Conservation (phyloP, 1,140 invertebrate species). For the Aphis craccivora region DNA sequence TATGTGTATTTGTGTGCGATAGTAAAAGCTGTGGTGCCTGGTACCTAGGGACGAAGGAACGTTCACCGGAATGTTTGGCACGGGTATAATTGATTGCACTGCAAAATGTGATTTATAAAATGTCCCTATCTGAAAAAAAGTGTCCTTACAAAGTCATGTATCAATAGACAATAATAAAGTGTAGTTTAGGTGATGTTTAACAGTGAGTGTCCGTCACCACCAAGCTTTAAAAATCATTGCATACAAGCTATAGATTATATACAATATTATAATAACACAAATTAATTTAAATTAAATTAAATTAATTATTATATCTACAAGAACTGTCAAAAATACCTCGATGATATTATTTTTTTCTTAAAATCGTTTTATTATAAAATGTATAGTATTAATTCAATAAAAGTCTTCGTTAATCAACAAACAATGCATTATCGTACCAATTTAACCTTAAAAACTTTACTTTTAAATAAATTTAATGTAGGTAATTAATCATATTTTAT, state of each 20-base stretch:
- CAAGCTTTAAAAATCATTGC: not conserved
- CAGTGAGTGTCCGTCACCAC: not conserved
- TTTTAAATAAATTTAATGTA: not conserved
- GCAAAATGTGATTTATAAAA: constrained; percentile 49
- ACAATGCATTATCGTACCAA: not conserved
- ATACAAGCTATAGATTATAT: not conserved
- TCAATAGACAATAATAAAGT: not conserved
- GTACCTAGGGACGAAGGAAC: constrained; percentile 24
- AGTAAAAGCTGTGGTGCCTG: not conserved
- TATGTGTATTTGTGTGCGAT: not conserved
- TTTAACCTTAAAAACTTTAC: not conserved
- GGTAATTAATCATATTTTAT: constrained; percentile 25
- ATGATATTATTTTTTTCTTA: not conserved
- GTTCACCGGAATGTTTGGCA: constrained; percentile 32
- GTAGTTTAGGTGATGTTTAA: not conserved
- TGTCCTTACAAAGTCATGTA: not conserved
- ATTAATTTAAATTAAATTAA: not conserved
- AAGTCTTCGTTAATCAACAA: not conserved
- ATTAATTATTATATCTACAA: not conserved
- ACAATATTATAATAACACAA: not conserved
- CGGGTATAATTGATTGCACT: constrained; percentile 31
- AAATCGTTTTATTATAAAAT: not conserved
- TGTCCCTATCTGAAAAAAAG: not conserved
- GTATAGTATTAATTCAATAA: not conserved
- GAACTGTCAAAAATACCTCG: not conserved